Percentiles rank a stretch among this genome's conserved stretches.
Conservation (phyloP, 2,888 invertebrate genomes). For the Archips crataeganus region DNA sequence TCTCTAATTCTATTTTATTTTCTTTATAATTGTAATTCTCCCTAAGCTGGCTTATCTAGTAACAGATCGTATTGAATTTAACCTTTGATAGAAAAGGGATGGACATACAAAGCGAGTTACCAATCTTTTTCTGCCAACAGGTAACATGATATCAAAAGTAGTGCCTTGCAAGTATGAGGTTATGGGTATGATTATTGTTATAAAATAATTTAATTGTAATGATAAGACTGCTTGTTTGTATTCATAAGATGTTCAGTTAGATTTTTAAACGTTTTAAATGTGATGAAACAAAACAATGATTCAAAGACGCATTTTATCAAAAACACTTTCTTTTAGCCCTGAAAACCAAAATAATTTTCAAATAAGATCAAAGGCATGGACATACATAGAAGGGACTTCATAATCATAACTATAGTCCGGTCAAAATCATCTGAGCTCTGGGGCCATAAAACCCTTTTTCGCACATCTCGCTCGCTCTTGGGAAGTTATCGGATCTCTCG, state of each 20-base stretch:
- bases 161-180: constrained; percentile 57
- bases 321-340: no score
- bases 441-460: no score
- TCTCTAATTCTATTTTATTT: not conserved
- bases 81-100: not conserved
- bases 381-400: no score
- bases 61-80: not conserved
- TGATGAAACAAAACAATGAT: no score
- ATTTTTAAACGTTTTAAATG: constrained; percentile 3
- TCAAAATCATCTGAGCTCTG: no score
- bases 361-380: no score
- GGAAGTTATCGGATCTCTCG: no score
- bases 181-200: constrained; percentile 38
- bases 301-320: no score
- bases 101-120: not conserved
- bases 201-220: constrained; percentile 20
- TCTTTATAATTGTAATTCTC: not conserved
- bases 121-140: not conserved
- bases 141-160: constrained; percentile 45
- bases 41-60: constrained; percentile 2
- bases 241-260: constrained; percentile 9
- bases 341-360: no score
- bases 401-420: no score
- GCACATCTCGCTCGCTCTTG: no score
- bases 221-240: constrained; percentile 51